A percentile compares a stretch with the other conserved stretches of the same genome.
These are phyloP conservation scores for Chlamydotis undulata DNA, from an alignment of 2,113 vertebrate species.

Conservation along the genomic window DNA sequence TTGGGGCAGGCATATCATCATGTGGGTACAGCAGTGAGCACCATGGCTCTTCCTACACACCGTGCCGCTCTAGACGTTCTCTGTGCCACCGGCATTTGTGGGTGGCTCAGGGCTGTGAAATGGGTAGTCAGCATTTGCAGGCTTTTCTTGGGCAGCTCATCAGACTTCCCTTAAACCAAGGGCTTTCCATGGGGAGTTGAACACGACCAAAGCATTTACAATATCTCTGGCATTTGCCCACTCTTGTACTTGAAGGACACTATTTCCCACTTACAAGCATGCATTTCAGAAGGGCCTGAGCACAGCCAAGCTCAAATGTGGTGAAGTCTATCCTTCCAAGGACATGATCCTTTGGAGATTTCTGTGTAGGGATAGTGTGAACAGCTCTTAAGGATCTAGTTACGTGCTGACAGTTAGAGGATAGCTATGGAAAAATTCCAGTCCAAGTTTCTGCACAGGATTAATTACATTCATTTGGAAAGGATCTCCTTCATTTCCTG, in stretches of 20 bases:
- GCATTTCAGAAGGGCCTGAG: background rate
- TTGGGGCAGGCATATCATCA: background rate
- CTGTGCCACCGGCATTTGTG: background rate
- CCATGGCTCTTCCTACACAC: background rate
- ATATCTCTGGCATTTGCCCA: background rate
- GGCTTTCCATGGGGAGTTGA: background rate
- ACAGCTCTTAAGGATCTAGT: background rate
- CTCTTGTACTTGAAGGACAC: background rate
- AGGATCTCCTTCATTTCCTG: conserved; percentile 4
- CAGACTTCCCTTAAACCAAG: background rate
- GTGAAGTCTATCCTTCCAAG: background rate
- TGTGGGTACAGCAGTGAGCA: background rate
- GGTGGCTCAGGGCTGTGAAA: background rate
- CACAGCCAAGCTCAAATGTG: background rate
- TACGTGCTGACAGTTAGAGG: background rate
- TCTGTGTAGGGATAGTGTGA: background rate
- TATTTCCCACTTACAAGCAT: background rate
- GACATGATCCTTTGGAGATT: background rate
- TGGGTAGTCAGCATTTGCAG: background rate
- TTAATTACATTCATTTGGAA: conserved; percentile 35
- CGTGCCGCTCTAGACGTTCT: background rate
- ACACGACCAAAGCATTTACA: background rate
- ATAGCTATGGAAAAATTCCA: conserved; percentile 15
- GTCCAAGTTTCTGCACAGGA: background rate
- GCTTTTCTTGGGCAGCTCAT: background rate